Evolutionary conservation across 2,888 invertebrate species (phyloP), one percentile per base, ranked within the genome.

Genomic region (Automeris io): DNA sequence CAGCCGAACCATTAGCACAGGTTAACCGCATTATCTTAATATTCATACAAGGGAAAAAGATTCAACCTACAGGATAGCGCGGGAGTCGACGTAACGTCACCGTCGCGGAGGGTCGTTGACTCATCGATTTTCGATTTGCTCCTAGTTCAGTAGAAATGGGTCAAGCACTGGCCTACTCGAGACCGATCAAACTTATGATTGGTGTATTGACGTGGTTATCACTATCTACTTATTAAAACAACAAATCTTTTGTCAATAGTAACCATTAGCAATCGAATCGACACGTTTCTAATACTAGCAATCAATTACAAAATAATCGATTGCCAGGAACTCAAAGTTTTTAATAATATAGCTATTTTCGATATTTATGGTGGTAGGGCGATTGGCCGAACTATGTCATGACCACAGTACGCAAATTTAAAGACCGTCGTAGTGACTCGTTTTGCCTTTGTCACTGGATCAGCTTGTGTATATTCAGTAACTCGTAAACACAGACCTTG

Each of bases 101-200:
- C 50, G 40, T 42, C 35, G 49, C 45, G 41, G 49, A 54, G 57
- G 64, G 68, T 70, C 69, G 70, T 67, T 65, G 70, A 54, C 81
- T 71, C 67, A 82, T 85, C 70, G 85, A 85, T 83, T 85, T 79
- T 83, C 83, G 82, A 85, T 85, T 85, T 85, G 63, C 73, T 69
- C 72, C 65, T 70, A 58, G 61, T 68, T 68, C 71, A 72, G 43
- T 52, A 55, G 57, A 81, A 74, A 58, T 85, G 67, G 85, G 85
- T 85, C 85, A 85, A 85, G 85, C 75, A 76, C 79, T 74, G 57
- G 57, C 57, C 45, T 46, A 56, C 47, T 45, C 53, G 57, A 56
- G 54, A 44, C 49, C 61, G 66, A 70, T 68, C 65, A 66, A 25
- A n/a, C 37, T 29, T 16, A 22, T 13, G n/a, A 16, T 16, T n/a